These are phyloP conservation scores for Vulpes vulpes DNA, from an alignment of 2,113 vertebrate genomes.

Conservation along the genomic window DNA sequence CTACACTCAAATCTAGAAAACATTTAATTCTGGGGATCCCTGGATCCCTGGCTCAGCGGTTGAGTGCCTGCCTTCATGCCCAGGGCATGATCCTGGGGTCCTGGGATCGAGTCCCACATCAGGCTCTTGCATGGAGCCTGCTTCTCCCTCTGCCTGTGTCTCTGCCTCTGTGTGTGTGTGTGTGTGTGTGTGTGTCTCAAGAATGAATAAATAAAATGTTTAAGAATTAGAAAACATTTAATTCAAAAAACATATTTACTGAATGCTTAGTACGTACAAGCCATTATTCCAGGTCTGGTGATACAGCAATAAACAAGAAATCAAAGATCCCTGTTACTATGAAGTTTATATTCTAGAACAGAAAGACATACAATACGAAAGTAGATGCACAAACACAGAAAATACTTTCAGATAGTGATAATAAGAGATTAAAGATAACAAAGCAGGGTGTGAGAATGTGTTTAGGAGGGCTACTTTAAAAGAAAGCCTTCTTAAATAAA, in stretches of 20 bases:
- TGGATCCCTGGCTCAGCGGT: too few species aligned
- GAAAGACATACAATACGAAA: conserved; percentile 1
- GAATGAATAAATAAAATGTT: too few species aligned
- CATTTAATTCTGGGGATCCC: not conserved
- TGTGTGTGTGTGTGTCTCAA: too few species aligned
- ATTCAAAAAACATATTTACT: conserved; percentile 44
- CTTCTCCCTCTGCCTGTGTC: too few species aligned
- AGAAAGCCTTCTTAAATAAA: not conserved
- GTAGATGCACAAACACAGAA: conserved; percentile 5
- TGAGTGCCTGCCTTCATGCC: too few species aligned
- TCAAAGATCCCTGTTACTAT: not conserved
- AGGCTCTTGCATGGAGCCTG: too few species aligned
- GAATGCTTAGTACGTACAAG: not conserved
- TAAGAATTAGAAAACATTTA: not conserved
- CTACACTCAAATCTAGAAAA: conserved; percentile 38
- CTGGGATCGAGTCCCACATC: too few species aligned
- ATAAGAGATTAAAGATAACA: conserved; percentile 50
- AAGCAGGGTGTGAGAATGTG: not conserved
- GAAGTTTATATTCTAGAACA: conserved; percentile 11
- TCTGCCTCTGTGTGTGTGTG: too few species aligned
- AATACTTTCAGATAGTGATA: not conserved
- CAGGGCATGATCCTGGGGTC: too few species aligned
- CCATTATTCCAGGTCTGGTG: not conserved
- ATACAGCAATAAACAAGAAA: not conserved
- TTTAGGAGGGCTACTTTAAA: not conserved